A percentile compares a stretch with the other conserved stretches of the same genome.
These are phyloP conservation scores for Podarcis cretensis DNA, from an alignment of 2,113 vertebrate species.

Conservation along the genomic window DNA sequence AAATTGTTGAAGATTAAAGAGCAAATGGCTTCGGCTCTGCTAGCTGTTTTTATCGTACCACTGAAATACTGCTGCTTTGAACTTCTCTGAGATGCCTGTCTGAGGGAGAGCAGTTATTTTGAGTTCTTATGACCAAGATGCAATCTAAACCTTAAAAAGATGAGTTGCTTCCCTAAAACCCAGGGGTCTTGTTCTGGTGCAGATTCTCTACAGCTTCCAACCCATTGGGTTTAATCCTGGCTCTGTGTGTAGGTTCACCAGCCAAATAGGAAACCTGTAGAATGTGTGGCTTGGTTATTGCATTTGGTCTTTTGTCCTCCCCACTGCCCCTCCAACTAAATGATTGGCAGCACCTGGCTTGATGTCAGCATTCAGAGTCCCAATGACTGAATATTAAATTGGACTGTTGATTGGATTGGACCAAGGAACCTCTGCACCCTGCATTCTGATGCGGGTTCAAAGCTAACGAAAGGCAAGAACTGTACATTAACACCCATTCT, in stretches of 20 bases:
- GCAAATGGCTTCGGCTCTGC: too few species aligned
- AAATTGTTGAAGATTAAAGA: neutral
- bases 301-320: neutral
- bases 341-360: too few species aligned
- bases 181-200: too few species aligned
- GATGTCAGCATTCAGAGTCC: neutral
- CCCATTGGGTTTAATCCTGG: neutral
- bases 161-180: neutral
- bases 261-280: neutral
- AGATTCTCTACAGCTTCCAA: neutral
- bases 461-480: neutral
- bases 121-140: neutral
- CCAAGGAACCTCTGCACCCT: neutral
- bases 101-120: neutral
- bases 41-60: too few species aligned
- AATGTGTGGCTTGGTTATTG: neutral
- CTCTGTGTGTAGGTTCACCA: neutral
- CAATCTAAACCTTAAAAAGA: neutral
- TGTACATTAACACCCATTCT: neutral
- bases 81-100: neutral
- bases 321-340: neutral
- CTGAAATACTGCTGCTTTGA: too few species aligned
- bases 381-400: neutral
- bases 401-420: neutral
- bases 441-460: neutral